Base-by-base conservation (phyloP, 2,888 invertebrate genomes). In the Aradus depressus region DNA sequence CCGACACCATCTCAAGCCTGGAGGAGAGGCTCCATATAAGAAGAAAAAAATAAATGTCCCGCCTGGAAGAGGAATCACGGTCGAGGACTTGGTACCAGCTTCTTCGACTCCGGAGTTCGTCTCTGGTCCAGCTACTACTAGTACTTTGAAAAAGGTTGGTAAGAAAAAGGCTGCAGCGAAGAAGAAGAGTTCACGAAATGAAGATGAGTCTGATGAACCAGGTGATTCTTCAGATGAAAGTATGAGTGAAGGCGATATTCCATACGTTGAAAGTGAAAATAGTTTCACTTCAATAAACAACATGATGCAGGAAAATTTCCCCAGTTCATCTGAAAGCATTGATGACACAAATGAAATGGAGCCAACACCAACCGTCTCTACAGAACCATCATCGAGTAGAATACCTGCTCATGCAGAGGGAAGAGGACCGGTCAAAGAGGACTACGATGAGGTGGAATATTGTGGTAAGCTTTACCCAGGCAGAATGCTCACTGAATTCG, bases 21-120 rank as follows among this genome's bases (percentile, higher is more conserved):
- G n/a, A n/a, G n/a, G n/a, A n/a, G n/a, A n/a, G n/a, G n/a, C n/a
- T n/a, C n/a, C n/a, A n/a, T n/a, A n/a, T n/a, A n/a, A n/a, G n/a
- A 42, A 14, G 42, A 42, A 42, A 26, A 42, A 23, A 14, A 14
- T 42, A 26, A 42, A 42, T 42, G 42, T 42, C 26, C 42, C 42
- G 22, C 42, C 42, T 3, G 42, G 42, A 23, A 42, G 26, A n/a
- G 42, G 42, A 8, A 42, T 42, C 42, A 42, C 42, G 31, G 31
- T 31, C 10, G 31, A 44, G 3, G 32, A 44, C 19, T 31, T 44
- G 10, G 18, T 8, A 19, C 34, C 44, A 44, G 31, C 31, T 44
- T 35, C 32, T 19, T 16, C 28, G 28, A 32, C 44, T 32, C 32
- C 44, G 18, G n/a, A n/a, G n/a, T n/a, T n/a, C n/a, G 5, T 32